Evolutionary conservation across 2,113 vertebrate genomes (phyloP), one percentile per base, ranked within the genome.

Genomic region (Mormyrus iriodes): DNA sequence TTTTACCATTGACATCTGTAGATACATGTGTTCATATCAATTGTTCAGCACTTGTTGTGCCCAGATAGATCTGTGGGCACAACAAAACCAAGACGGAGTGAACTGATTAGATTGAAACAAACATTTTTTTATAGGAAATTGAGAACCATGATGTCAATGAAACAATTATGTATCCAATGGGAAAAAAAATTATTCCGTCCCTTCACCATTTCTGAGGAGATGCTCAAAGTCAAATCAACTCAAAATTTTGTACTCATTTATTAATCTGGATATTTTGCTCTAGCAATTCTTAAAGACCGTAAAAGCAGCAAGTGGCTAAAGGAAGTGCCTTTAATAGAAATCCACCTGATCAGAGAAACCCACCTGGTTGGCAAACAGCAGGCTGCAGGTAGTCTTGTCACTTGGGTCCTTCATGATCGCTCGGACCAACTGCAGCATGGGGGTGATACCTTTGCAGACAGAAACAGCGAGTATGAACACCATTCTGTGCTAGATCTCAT

Each of bases 281-380:
- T 5, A 35, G 31, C 13, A 79, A 79, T 79, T 35, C 35, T 17
- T 42, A 79, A 76, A 76, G 35, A 1, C 13, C 15, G 42, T 7
- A 42, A 2, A 42, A 42, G 35, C 35, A 17, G 31, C 69, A 76
- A 39, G 3, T 39, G 73, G 73, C 0, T 42, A 42, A 42, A 35
- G 13, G 73, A 79, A 76, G 13, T 0, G 2, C 42, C 44, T 24
- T 48, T 27, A 84, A 79, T 17, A 1, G 69, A 35, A 83, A 83
- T n/a, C 31, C 2, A 9, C 21, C 42, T 24, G 82, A 6, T 48
- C 9, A 48, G 42, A n/a, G 19, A 3, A 27, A 48, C 94, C 86
- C 61, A 96, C 96, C 95, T 96, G 95, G 91, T 96, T 96, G 65
- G 96, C 96, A 94, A 96, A 96, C 52, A 96, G 94, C 90, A 96